Evolutionary conservation across 2,113 vertebrate genomes (phyloP).

Genomic region (Chaenogobius annularis): DNA sequence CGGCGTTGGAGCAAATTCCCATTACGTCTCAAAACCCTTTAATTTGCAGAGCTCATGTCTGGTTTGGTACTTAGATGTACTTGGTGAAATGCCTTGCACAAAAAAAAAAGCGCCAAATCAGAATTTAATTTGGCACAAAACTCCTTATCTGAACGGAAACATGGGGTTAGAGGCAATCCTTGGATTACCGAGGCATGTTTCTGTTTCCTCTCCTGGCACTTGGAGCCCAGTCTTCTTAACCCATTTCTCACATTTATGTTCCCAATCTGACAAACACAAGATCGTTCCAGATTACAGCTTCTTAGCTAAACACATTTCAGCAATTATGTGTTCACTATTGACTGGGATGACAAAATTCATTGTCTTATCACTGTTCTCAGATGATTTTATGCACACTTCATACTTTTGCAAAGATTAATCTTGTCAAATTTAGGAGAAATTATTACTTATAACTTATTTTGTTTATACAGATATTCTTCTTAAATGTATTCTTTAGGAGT

Average conservation of each 20-base stretch:
- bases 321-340: constrained; percentile 60
- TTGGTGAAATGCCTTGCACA: constrained; percentile 67
- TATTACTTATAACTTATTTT: neutral
- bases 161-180: constrained; percentile 72
- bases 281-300: constrained; percentile 60
- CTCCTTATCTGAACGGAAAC: constrained; percentile 71
- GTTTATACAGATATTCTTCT: no score
- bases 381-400: neutral
- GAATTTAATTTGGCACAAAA: constrained; percentile 73
- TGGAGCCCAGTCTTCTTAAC: constrained; percentile 55
- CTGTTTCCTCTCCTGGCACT: constrained; percentile 39
- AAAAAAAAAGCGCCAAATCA: constrained; percentile 61
- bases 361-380: constrained; percentile 13
- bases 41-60: constrained; percentile 76
- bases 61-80: constrained; percentile 71
- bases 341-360: constrained; percentile 35
- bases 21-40: constrained; percentile 69
- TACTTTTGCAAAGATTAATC: neutral
- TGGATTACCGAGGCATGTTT: constrained; percentile 71
- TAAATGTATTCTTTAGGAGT: no score
- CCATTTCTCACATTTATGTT: constrained; percentile 59
- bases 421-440: no score
- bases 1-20: constrained; percentile 69
- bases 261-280: constrained; percentile 60
- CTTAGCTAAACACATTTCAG: constrained; percentile 66